Evolutionary conservation across 2,888 invertebrate genomes (phyloP).

Genomic region (Lacanobia wlatinum): DNA sequence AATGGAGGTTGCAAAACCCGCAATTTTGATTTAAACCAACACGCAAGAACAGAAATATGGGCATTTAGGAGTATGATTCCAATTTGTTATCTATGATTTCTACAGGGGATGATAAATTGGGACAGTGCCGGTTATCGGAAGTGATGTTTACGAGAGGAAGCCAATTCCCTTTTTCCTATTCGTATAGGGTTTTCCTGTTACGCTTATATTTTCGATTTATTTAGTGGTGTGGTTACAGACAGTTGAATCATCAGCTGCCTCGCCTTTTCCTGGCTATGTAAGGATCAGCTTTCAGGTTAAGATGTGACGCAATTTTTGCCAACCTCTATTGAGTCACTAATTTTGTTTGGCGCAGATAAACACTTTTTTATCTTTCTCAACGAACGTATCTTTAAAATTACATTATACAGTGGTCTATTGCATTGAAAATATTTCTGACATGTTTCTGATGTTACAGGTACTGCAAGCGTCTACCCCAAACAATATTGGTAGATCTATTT

Average conservation of each 20-base stretch:
- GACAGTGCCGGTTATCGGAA: constrained; percentile 35
- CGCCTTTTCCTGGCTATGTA: neutral
- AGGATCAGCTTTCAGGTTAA: too few relatives aligned
- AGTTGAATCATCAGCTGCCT: neutral
- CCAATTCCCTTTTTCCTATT: constrained; percentile 20
- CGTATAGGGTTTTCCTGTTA: constrained; percentile 26
- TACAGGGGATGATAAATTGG: constrained; percentile 33
- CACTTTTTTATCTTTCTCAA: too few relatives aligned
- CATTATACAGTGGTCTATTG: too few relatives aligned
- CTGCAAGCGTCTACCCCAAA: too few relatives aligned
- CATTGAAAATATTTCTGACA: too few relatives aligned
- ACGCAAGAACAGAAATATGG: neutral
- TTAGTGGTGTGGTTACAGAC: neutral
- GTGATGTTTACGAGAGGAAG: constrained; percentile 34
- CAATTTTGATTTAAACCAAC: neutral
- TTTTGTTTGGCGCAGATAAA: too few relatives aligned
- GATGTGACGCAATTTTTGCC: too few relatives aligned
- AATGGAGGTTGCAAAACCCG: neutral
- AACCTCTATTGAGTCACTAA: too few relatives aligned
- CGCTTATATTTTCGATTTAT: constrained; percentile 24
- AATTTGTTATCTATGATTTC: constrained; percentile 36
- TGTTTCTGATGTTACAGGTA: too few relatives aligned
- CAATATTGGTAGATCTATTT: too few relatives aligned
- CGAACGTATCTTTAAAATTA: too few relatives aligned
- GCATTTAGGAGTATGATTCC: constrained; percentile 15